These are phyloP conservation scores for Cyclura pinguis DNA, from an alignment of 2,797 vertebrate genomes.

Conservation along the genomic window DNA sequence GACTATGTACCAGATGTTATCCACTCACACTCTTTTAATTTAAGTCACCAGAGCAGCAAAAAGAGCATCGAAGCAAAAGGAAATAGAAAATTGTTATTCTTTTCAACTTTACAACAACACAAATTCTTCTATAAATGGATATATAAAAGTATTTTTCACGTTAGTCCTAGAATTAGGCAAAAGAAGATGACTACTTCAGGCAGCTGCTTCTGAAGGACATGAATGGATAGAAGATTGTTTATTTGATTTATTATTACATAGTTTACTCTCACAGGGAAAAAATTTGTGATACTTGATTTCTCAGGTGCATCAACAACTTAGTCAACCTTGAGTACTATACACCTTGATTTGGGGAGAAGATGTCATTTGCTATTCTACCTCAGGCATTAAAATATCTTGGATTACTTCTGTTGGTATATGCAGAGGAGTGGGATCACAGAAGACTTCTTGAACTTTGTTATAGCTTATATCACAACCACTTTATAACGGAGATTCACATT, in stretches of 20 bases:
- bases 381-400: not conserved
- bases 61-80: not conserved
- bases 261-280: not conserved
- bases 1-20: not conserved
- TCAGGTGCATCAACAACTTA: not conserved
- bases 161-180: not conserved
- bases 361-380: not conserved
- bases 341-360: not conserved
- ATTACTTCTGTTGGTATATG: not conserved
- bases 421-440: too few relatives aligned
- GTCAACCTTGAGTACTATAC: not conserved
- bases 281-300: not conserved
- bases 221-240: not conserved
- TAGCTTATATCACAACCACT: too few relatives aligned
- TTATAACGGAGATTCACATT: too few relatives aligned
- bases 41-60: slow-evolving; percentile 36
- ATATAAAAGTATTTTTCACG: not conserved
- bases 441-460: too few relatives aligned
- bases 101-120: not conserved
- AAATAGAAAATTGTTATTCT: not conserved
- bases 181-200: too few relatives aligned
- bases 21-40: not conserved
- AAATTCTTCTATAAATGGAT: not conserved
- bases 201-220: not conserved
- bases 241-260: not conserved